These are phyloP conservation scores for Serilophus lunatus DNA, from an alignment of 2,113 vertebrate genomes.

Conservation along the genomic window DNA sequence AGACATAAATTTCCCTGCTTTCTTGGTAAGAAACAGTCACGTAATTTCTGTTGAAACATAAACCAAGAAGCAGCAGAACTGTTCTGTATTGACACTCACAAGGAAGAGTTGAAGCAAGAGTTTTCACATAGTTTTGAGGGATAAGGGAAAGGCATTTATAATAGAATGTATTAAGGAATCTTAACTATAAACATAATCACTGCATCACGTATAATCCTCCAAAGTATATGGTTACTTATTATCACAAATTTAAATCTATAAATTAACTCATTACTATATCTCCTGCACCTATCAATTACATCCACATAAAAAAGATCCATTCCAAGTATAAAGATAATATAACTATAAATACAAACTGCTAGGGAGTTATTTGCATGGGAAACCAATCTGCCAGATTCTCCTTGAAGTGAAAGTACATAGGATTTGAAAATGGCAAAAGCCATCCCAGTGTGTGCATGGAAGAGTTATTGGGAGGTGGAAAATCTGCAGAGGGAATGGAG, in stretches of 20 bases:
- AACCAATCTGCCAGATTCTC: neutral
- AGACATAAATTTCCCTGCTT: neutral
- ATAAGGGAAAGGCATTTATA: neutral
- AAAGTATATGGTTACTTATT: neutral
- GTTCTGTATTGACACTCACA: rapidly evolving
- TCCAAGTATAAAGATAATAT: neutral
- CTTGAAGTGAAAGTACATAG: neutral
- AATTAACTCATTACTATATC: neutral
- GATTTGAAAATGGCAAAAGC: neutral
- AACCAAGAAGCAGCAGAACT: neutral
- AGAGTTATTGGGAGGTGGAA: neutral
- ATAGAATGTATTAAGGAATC: neutral
- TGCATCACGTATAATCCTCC: neutral
- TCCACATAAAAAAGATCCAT: neutral
- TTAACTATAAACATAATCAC: neutral
- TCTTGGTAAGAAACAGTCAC: neutral
- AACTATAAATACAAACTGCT: neutral
- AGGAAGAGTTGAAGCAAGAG: neutral
- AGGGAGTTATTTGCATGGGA: neutral
- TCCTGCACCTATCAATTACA: neutral
- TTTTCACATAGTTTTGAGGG: neutral
- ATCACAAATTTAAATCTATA: neutral
- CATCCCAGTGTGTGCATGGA: neutral
- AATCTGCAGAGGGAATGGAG: neutral
- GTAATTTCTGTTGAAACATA: neutral